Conservation (phyloP, 2,888 invertebrate species). For the Leptopilina syphax region DNA sequence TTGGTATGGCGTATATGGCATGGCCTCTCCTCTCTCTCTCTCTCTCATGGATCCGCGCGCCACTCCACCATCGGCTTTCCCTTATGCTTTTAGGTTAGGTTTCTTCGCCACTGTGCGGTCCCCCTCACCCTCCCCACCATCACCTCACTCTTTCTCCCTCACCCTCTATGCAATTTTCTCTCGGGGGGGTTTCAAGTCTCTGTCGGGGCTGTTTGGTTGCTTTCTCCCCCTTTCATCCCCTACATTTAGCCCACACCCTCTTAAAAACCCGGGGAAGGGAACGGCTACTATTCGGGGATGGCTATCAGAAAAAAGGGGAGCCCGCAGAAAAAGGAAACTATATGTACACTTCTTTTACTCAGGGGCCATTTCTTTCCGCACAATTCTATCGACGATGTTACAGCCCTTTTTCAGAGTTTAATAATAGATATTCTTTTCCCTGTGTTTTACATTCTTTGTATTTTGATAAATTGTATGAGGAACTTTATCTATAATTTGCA, state of each 20-base stretch:
- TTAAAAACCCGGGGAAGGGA: conserved; percentile 52
- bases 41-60: too few relatives aligned
- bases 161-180: conserved; percentile 52
- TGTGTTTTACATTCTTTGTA: too few relatives aligned
- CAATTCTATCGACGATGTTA: conserved; percentile 44
- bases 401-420: conserved; percentile 43
- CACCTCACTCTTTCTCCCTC: too few relatives aligned
- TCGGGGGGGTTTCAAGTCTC: conserved; percentile 50
- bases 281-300: conserved; percentile 61
- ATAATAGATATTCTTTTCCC: conserved; percentile 55
- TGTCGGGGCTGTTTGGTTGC: conserved; percentile 48
- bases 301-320: conserved; percentile 59
- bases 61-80: too few relatives aligned
- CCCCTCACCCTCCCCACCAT: not conserved
- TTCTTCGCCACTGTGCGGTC: conserved; percentile 47
- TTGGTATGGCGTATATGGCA: conserved; percentile 46
- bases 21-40: not conserved
- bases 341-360: conserved; percentile 50
- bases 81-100: conserved; percentile 48
- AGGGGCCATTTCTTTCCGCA: conserved; percentile 58
- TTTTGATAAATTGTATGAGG: too few relatives aligned
- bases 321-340: conserved; percentile 58
- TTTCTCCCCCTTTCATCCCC: conserved; percentile 52
- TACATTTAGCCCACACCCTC: conserved; percentile 59
- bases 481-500: too few relatives aligned